phyloP scores from a whole-genome alignment of 1,140 invertebrate species.

The Drosophila carrolli region DNA sequence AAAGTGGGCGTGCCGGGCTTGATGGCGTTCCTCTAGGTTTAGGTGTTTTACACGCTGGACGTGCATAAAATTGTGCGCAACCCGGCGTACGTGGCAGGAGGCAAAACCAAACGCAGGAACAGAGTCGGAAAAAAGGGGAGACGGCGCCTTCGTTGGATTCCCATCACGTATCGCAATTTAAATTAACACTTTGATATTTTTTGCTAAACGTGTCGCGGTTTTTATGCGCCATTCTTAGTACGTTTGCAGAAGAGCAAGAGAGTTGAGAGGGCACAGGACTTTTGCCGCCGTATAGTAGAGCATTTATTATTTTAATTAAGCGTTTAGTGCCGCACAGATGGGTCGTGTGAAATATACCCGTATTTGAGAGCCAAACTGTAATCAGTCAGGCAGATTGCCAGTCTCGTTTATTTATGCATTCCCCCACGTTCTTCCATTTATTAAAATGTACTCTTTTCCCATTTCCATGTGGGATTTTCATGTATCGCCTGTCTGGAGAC shows the following conservation, averaged over 20 bases:
- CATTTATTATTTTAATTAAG: conserved; percentile 75
- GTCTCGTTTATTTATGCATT: conserved; percentile 1
- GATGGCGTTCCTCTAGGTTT: conserved; percentile 71
- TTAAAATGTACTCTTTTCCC: not conserved
- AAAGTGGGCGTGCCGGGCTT: conserved; percentile 34
- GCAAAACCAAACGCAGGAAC: conserved; percentile 15
- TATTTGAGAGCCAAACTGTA: conserved; percentile 9
- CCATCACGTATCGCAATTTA: conserved; percentile 78
- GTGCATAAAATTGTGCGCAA: conserved; percentile 78
- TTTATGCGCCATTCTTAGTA: conserved; percentile 28
- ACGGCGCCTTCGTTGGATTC: conserved; percentile 46
- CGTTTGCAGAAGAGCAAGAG: not conserved
- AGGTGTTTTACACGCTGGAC: conserved; percentile 82
- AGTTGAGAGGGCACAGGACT: conserved; percentile 11
- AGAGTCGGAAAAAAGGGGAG: conserved; percentile 6
- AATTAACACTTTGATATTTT: conserved; percentile 78
- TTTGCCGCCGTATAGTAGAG: conserved; percentile 35
- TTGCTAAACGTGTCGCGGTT: conserved; percentile 79
- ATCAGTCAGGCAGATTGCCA: conserved; percentile 2
- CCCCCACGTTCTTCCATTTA: not conserved
- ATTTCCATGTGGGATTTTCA: conserved; percentile 14
- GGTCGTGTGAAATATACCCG: conserved; percentile 10
- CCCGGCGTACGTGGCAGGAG: conserved; percentile 54
- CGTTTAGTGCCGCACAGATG: conserved; percentile 34
- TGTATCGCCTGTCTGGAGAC: conserved; percentile 8